Base-by-base conservation (phyloP, 1,140 invertebrate genomes). In the Homarus americanus region DNA sequence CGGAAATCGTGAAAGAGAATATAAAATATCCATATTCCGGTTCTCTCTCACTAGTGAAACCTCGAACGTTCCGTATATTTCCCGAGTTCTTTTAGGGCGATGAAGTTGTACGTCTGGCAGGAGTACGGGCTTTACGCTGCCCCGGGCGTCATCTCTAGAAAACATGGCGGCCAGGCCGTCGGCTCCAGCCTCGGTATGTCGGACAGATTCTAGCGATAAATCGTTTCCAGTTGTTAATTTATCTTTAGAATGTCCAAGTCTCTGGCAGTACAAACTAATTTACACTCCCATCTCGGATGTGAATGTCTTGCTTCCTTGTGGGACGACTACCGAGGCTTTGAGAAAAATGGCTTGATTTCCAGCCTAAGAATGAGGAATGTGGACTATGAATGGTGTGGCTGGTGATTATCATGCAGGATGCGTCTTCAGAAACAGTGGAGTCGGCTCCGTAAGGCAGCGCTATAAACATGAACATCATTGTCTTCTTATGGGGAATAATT, bases 131-230 rank as follows among this genome's bases (percentile, higher is more conserved):
- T 90, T 82, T 82, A 89, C 80, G 87, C 41, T 89, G 87, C 87
- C 87, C 69, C 41, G 34, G 87, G 87, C 80, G 79, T 89, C 80
- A 83, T 82, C 87, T 83, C 87, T 63, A 69, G 87, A 90, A 90
- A 90, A 90, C 87, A 90, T 90, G 87, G 87, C 87, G 80, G 80
- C 82, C 87, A 69, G 87, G 49, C 87, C 87, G 72, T 90, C 87
- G 82, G 87, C 87, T 90, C 80, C 82, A 40, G 34, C 49, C 80
- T 82, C 79, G 87, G 80, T 63, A 90, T 84, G 80, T 83, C 82
- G 78, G 80, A 75, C 87, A 90, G 87, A 90, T 90, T 90, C 82
- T 84, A 76, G 32, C 34, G 87, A 90, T 90, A 90, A 90, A 90
- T 83, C 63, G 87, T 83, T 82, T 83, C 87, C 72, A 83, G 69